Evolutionary conservation across 2,797 vertebrate genomes (phyloP), one percentile per base, ranked within the genome.

Genomic region (Lepidocolaptes lacrymiger): DNA sequence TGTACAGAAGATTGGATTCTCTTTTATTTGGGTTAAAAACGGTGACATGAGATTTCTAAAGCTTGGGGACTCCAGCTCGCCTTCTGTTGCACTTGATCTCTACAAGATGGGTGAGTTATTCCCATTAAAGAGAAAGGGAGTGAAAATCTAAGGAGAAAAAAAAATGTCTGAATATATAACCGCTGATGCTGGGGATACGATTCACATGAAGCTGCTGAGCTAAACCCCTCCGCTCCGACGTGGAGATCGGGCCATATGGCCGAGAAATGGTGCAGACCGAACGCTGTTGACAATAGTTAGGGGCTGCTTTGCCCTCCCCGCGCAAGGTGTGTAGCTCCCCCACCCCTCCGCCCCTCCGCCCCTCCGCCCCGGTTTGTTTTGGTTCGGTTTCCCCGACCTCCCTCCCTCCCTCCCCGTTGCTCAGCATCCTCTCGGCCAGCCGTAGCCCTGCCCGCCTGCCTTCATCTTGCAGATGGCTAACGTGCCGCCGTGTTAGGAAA

Each of bases 11-110:
- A 95, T 79, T 43, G 94, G 94, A 95, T 96, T 85, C 64, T 46
- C 93, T 90, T 71, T 89, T 95, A 95, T 97, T 95, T 92, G 95
- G 84, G 95, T 97, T 95, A 74, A 94, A 96, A 97, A 78, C 76
- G 46, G 91, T 97, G 97, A 95, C 69, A 97, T 97, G 97, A 92
- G 73, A 96, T 96, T 96, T 95, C 78, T 76, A 87, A 95, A 96
- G 95, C 88, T 92, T 79, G 80, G 62, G 94, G 97, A 95, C 86
- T 73, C 85, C 96, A 94, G 85, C 93, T 94, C 78, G 88, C 96
- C 88, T 96, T 93, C 85, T 41, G 71, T 90, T 89, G 78, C 91
- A 90, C 82, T 95, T 74, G 59, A 88, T 92, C 67, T 89, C 91
- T 55, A 88, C 84, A 58, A 95, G 92, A 97, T 95, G 95, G 91